Percentiles rank a stretch among this genome's conserved stretches.
phyloP scores from a whole-genome alignment of 2,113 vertebrate genomes.

The Epinephelus cyanopodus region DNA sequence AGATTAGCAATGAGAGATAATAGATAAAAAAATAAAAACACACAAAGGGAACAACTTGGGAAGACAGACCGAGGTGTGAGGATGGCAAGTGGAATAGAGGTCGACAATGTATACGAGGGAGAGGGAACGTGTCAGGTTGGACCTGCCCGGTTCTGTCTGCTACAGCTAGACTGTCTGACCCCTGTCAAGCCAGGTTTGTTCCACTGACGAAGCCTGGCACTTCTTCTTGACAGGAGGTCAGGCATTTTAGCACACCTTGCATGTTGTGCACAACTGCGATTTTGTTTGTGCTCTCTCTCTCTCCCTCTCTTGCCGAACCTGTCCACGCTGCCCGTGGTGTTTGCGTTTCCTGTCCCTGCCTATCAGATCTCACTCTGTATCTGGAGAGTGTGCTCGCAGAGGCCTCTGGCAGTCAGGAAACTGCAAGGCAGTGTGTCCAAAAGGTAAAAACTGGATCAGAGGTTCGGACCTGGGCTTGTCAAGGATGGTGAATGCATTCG shows the following conservation, averaged over 20 bases:
- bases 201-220: constrained; percentile 40
- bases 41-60: constrained; percentile 35
- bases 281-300: constrained; percentile 20
- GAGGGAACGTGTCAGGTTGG: constrained; percentile 51
- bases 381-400: constrained; percentile 33
- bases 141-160: constrained; percentile 58
- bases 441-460: constrained; percentile 65
- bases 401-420: constrained; percentile 43
- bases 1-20: constrained; percentile 22
- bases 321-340: constrained; percentile 49
- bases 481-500: constrained; percentile 66
- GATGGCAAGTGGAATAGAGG: constrained; percentile 52
- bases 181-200: constrained; percentile 73
- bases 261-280: constrained; percentile 59
- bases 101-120: constrained; percentile 36
- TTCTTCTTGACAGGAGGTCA: constrained; percentile 72
- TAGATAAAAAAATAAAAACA: constrained; percentile 8
- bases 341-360: constrained; percentile 64
- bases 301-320: constrained; percentile 28
- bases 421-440: constrained; percentile 57
- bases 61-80: constrained; percentile 49
- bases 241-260: constrained; percentile 75
- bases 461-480: constrained; percentile 58
- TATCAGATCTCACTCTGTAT: constrained; percentile 63
- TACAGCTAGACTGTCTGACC: constrained; percentile 65